phyloP scores from a whole-genome alignment of 2,888 invertebrate genomes.

The Eupithecia abbreviata region DNA sequence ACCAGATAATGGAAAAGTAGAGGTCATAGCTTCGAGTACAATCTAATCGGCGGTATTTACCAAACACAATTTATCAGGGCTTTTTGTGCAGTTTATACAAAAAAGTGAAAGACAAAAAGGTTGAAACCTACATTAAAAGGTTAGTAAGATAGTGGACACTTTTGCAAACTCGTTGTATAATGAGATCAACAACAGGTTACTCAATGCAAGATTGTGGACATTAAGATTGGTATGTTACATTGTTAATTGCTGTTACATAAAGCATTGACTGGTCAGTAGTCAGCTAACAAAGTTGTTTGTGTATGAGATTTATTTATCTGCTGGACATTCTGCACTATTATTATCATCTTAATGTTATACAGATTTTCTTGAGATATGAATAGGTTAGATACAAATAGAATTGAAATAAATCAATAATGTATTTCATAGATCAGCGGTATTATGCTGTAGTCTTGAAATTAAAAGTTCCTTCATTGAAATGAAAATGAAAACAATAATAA shows the following conservation, averaged over 20 bases:
- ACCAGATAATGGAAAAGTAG: background rate
- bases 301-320: background rate
- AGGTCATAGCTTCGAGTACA: constrained; percentile 19
- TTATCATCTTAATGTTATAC: background rate
- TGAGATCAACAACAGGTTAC: constrained; percentile 9
- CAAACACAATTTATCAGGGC: constrained; percentile 15
- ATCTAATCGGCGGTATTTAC: constrained; percentile 20
- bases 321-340: background rate
- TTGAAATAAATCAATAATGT: background rate
- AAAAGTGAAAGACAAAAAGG: constrained; percentile 18
- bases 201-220: background rate
- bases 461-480: no score
- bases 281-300: background rate
- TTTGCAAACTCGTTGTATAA: background rate
- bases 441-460: no score
- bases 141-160: background rate
- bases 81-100: constrained; percentile 5
- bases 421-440: background rate
- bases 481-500: no score
- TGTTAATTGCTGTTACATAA: constrained; percentile 1
- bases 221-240: background rate
- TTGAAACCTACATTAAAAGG: background rate
- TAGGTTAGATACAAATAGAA: background rate
- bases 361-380: background rate
- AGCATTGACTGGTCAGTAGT: background rate